Evolutionary conservation across 2,797 vertebrate species (phyloP).

Genomic region (Cuniculus paca): DNA sequence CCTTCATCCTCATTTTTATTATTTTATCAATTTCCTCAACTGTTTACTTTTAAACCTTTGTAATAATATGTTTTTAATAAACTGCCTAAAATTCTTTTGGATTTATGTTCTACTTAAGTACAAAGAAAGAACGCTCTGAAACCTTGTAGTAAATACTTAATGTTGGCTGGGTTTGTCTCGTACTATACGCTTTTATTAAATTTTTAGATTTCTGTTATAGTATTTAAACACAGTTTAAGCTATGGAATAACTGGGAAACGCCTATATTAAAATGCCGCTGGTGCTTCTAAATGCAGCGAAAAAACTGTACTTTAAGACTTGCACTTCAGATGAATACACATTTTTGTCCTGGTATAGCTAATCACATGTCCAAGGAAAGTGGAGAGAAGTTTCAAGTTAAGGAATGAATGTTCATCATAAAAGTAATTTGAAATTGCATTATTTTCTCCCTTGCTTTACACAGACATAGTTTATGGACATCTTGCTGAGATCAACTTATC

Average conservation of each 20-base stretch:
- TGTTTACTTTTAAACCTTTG: conserved; percentile 48
- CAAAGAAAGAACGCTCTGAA: conserved; percentile 37
- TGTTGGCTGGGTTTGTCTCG: neutral
- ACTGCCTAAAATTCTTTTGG: conserved; percentile 36
- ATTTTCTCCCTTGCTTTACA: neutral
- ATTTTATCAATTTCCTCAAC: conserved; percentile 30
- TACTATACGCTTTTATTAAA: conserved; percentile 43
- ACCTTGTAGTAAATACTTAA: conserved; percentile 33
- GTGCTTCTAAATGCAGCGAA: neutral
- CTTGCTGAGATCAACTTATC: neutral
- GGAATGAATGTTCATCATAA: neutral
- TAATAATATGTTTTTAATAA: conserved; percentile 56
- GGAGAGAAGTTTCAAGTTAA: neutral
- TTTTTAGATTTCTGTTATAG: conserved; percentile 50
- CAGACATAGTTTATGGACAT: neutral
- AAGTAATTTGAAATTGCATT: neutral
- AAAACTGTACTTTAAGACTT: neutral
- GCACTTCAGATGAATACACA: neutral
- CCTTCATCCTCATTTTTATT: neutral
- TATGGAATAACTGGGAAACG: conserved; percentile 26
- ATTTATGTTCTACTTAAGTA: conserved; percentile 16
- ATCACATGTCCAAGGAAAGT: neutral
- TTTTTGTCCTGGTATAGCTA: neutral
- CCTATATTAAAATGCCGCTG: neutral
- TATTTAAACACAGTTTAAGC: neutral